A percentile compares a stretch with the other conserved stretches of the same genome.
Evolutionary conservation across 2,888 invertebrate genomes (phyloP).

Genomic region (Eurois occulta): DNA sequence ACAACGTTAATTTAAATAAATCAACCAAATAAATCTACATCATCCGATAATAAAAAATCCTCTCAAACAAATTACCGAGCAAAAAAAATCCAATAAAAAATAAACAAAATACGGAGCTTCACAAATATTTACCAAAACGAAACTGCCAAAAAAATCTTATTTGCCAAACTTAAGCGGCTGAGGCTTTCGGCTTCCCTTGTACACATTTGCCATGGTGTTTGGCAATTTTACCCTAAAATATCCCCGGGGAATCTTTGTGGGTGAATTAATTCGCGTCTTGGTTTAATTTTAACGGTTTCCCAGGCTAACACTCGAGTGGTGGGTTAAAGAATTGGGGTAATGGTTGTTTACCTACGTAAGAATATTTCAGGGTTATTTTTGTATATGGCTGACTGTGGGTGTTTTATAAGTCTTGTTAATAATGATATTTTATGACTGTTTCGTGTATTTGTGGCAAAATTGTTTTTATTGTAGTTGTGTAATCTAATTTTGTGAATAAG

Average conservation of each 20-base stretch:
- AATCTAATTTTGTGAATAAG: slow-evolving; percentile 2
- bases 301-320: slow-evolving; percentile 44
- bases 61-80: slow-evolving; percentile 19
- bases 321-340: slow-evolving; percentile 26
- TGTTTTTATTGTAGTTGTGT: slow-evolving; percentile 6
- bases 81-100: slow-evolving; percentile 35
- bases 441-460: neutral
- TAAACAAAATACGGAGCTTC: slow-evolving; percentile 48
- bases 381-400: slow-evolving; percentile 3
- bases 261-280: slow-evolving; percentile 66
- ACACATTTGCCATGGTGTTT: slow-evolving; percentile 65
- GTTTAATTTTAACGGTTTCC: slow-evolving; percentile 67
- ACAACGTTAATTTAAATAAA: neutral
- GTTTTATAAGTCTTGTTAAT: neutral
- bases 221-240: slow-evolving; percentile 65
- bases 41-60: slow-evolving; percentile 8
- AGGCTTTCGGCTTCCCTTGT: slow-evolving; percentile 42
- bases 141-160: slow-evolving; percentile 55
- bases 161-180: slow-evolving; percentile 55
- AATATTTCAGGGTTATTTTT: slow-evolving; percentile 29
- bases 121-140: slow-evolving; percentile 49
- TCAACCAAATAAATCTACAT: slow-evolving; percentile 5
- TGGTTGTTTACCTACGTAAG: slow-evolving; percentile 26
- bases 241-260: slow-evolving; percentile 59
- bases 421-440: neutral